Evolutionary conservation across 92 coral and sea anemone genomes (phyloP).

Genomic region (Galaxea fascicularis): DNA sequence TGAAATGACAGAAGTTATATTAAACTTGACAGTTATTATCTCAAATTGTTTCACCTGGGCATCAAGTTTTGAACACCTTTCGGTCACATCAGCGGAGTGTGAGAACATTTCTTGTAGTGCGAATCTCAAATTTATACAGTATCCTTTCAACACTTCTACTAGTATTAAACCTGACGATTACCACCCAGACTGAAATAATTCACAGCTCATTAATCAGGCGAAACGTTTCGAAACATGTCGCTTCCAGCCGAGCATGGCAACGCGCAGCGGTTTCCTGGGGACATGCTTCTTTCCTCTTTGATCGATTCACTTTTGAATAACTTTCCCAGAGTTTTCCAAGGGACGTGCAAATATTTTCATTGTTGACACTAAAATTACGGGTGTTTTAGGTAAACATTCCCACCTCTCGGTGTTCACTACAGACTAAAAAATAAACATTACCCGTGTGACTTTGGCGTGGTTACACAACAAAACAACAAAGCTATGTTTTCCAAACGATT

Average conservation of each 20-base stretch:
- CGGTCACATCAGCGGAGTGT: constrained; percentile 3
- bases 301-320: constrained; percentile 2
- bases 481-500: constrained; percentile 30
- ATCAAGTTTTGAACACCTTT: not conserved
- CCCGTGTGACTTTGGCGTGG: constrained; percentile 7
- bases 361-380: constrained; percentile 52
- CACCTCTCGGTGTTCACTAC: constrained; percentile 17
- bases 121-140: constrained; percentile 45
- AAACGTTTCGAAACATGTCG: constrained; percentile 34
- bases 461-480: constrained; percentile 44
- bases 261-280: constrained; percentile 26
- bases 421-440: constrained; percentile 32
- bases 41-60: not conserved
- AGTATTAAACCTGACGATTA: constrained; percentile 38
- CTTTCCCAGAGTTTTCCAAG: not conserved
- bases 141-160: constrained; percentile 44
- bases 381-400: constrained; percentile 50
- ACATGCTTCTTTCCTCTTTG: not conserved
- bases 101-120: constrained; percentile 8
- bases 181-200: constrained; percentile 53
- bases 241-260: constrained; percentile 4
- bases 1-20: not conserved
- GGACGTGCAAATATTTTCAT: constrained; percentile 34
- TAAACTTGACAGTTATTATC: constrained; percentile 22
- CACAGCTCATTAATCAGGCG: constrained; percentile 66